These are phyloP conservation scores for Thaumatotibia leucotreta DNA, from an alignment of 1,140 invertebrate genomes.

Conservation along the genomic window DNA sequence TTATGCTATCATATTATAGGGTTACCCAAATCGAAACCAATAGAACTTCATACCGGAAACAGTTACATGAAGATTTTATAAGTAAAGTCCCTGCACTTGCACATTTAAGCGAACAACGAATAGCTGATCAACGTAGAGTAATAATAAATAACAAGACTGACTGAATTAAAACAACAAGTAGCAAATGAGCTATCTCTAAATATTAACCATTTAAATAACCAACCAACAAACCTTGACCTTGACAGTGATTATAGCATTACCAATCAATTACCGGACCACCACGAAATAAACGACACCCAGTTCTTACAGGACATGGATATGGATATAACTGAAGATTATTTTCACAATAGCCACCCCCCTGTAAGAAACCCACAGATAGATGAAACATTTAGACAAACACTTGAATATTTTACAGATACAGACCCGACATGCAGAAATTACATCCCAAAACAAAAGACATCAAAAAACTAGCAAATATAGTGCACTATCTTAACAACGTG, in stretches of 20 bases:
- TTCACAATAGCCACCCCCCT: not conserved
- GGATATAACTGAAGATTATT: not conserved
- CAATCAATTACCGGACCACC: not conserved
- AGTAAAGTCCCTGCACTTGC: too few species aligned
- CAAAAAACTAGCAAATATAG: too few species aligned
- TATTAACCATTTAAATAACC: too few species aligned
- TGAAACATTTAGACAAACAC: not conserved
- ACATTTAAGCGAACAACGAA: too few species aligned
- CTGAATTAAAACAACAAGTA: conserved; percentile 18
- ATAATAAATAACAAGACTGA: conserved; percentile 25
- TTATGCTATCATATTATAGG: conserved; percentile 22
- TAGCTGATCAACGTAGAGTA: too few species aligned
- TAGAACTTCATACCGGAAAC: conserved; percentile 24
- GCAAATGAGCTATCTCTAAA: not conserved
- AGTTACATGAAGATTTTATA: conserved; percentile 20
- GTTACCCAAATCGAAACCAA: too few species aligned
- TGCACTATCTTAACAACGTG: conserved; percentile 13
- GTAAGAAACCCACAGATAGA: too few species aligned
- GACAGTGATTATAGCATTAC: not conserved
- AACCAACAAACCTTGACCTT: too few species aligned
- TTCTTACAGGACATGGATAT: not conserved
- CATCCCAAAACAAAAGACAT: conserved; percentile 21
- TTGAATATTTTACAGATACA: not conserved
- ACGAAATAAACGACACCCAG: not conserved
- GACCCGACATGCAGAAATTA: conserved; percentile 7